A percentile compares a stretch with the other conserved stretches of the same genome.
phyloP scores from a whole-genome alignment of 2,888 invertebrate genomes.

The Cosmorhoe ocellata region DNA sequence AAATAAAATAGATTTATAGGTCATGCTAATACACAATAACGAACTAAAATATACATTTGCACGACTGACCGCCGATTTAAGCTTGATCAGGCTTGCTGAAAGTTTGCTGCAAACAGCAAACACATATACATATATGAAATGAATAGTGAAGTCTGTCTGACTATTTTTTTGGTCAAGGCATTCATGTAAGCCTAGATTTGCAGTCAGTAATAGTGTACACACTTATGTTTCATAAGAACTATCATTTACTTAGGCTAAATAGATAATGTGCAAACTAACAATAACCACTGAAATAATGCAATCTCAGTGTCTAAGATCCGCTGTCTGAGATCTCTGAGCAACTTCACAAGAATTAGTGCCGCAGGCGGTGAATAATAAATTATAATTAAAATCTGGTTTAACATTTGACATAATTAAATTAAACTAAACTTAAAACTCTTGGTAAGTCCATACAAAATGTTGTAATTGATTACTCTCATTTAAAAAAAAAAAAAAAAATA shows the following conservation, averaged over 20 bases:
- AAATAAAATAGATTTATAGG: neutral
- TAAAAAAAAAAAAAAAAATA: too few species aligned
- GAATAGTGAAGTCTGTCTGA: too few species aligned
- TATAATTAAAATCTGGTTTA: neutral
- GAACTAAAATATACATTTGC: too few species aligned
- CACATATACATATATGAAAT: too few species aligned
- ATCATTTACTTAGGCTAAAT: neutral
- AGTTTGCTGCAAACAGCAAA: too few species aligned
- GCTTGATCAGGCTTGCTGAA: too few species aligned
- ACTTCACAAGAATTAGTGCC: constrained; percentile 16
- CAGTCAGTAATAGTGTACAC: too few species aligned
- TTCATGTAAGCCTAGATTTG: too few species aligned
- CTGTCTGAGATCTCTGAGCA: constrained; percentile 5
- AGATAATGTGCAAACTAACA: constrained; percentile 9
- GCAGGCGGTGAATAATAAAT: constrained; percentile 22
- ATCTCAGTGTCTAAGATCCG: constrained; percentile 8
- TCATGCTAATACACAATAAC: too few species aligned
- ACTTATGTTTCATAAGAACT: neutral
- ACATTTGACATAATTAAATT: too few species aligned
- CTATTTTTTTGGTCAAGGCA: too few species aligned
- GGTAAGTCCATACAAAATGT: constrained; percentile 10
- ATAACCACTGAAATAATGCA: constrained; percentile 16
- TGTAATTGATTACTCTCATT: constrained; percentile 5
- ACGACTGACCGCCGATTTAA: too few species aligned
- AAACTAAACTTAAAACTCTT: neutral